Conservation (phyloP, 2,888 invertebrate genomes). For the Theodoxus fluviatilis region DNA sequence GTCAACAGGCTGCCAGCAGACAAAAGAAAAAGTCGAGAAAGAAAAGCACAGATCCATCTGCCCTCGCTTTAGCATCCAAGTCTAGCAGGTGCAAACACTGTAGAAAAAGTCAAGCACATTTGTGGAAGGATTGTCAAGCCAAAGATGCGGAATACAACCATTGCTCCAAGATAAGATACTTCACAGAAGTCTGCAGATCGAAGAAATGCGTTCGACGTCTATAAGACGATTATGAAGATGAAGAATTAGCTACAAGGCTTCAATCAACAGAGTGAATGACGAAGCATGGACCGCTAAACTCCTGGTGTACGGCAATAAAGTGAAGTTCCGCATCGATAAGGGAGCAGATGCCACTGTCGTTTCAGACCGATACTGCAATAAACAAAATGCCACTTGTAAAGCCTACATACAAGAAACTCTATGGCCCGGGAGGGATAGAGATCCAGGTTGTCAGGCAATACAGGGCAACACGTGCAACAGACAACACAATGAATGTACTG, state of each 20-base stretch:
- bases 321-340: neutral
- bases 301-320: neutral
- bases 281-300: neutral
- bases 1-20: neutral
- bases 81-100: neutral
- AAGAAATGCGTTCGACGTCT: neutral
- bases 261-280: neutral
- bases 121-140: conserved; percentile 20
- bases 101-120: neutral
- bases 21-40: neutral
- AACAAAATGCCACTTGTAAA: neutral
- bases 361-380: conserved; percentile 1
- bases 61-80: neutral
- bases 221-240: neutral
- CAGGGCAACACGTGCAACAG: neutral
- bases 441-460: neutral
- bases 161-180: conserved; percentile 24
- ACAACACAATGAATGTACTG: neutral
- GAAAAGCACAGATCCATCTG: neutral
- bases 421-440: neutral
- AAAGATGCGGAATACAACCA: conserved; percentile 14
- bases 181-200: conserved; percentile 15
- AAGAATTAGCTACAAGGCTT: neutral
- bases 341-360: conserved; percentile 23
- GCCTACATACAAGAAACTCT: conserved; percentile 18